Conservation (phyloP, 2,113 vertebrate genomes). For the Callipepla californica region DNA sequence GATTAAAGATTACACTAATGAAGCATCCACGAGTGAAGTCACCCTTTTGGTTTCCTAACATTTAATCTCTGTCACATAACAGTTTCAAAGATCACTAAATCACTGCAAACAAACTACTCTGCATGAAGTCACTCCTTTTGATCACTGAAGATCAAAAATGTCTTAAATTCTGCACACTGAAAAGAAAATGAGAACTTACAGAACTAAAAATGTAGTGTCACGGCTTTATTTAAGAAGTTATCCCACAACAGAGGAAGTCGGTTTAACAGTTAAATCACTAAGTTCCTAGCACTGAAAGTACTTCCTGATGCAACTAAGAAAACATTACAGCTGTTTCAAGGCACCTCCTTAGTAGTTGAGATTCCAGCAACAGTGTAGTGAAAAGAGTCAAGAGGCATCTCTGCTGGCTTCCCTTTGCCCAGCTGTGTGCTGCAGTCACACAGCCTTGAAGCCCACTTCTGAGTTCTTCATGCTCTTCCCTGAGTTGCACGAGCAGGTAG, state of each 20-base stretch:
- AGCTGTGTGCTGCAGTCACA: too few relatives aligned
- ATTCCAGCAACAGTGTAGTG: background rate
- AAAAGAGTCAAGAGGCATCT: background rate
- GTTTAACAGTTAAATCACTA: background rate
- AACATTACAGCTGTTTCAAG: background rate
- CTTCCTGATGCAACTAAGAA: background rate
- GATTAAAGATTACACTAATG: background rate
- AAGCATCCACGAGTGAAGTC: background rate
- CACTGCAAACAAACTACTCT: background rate
- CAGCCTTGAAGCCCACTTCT: background rate
- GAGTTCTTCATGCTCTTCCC: background rate
- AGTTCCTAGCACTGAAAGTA: background rate
- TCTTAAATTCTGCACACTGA: background rate
- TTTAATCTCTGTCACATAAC: background rate
- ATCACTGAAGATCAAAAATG: background rate
- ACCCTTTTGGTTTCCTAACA: background rate
- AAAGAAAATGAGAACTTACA: background rate
- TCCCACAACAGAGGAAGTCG: background rate
- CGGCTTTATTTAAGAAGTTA: background rate
- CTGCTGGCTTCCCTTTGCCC: too few relatives aligned
- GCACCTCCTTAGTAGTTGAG: background rate
- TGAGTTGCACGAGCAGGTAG: background rate
- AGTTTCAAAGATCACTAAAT: background rate
- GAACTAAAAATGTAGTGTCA: background rate
- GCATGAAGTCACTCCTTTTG: background rate